Evolutionary conservation across 2,797 vertebrate genomes (phyloP).

Genomic region (Furcifer pardalis): DNA sequence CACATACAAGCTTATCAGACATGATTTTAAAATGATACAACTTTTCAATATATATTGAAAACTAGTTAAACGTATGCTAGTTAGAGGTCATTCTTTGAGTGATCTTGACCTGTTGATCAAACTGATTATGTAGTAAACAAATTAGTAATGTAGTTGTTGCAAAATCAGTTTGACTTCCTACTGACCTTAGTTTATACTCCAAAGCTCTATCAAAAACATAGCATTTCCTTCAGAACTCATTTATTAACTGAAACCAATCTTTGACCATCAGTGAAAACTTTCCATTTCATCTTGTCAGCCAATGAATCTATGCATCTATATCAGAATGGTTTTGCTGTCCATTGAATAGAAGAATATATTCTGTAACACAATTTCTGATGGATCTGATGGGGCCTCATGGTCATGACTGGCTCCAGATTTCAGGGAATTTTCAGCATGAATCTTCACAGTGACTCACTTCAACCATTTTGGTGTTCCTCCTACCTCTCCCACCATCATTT

Average conservation of each 20-base stretch:
- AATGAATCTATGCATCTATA: background rate
- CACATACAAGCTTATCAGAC: background rate
- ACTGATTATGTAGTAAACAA: background rate
- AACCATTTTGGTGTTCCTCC: background rate
- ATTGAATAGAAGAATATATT: background rate
- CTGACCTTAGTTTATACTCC: background rate
- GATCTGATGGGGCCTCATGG: background rate
- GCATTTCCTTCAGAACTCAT: background rate
- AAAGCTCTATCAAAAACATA: background rate
- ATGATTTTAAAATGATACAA: background rate
- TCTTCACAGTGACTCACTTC: background rate
- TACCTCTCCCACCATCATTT: too few relatives aligned
- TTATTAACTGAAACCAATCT: background rate
- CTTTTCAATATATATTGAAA: slow-evolving; percentile 61
- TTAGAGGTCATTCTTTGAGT: slow-evolving; percentile 57
- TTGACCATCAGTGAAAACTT: background rate
- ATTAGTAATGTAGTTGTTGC: background rate
- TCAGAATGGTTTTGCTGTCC: background rate
- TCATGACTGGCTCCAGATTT: background rate
- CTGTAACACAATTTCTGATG: background rate
- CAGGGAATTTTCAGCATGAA: background rate
- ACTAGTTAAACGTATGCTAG: slow-evolving; percentile 55
- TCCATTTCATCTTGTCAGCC: background rate
- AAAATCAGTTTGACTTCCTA: background rate
- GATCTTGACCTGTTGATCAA: slow-evolving; percentile 45